Base-by-base conservation (phyloP, 2,888 invertebrate species). In the Prosopocoilus inquinatus region DNA sequence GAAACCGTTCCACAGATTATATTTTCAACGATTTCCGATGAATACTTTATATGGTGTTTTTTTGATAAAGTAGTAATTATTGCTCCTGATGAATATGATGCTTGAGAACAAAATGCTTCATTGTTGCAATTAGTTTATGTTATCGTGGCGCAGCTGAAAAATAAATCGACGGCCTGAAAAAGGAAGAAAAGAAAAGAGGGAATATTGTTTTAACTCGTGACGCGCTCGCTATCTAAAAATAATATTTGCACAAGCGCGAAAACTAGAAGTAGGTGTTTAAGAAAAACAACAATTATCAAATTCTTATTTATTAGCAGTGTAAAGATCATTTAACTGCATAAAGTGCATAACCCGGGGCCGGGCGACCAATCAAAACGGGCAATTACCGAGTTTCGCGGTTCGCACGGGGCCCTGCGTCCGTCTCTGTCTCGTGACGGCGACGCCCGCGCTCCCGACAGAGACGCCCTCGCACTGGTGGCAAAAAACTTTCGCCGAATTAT, bases 251-350 rank as follows among this genome's bases (percentile, higher is more conserved):
- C 46, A 39, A 47, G 36, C 51, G 36, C 51, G 13, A 53, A 38
- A 41, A 53, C 41, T 53, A 53, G 47, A 47, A 43, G 53, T 57
- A 32, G 50, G 57, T 53, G 49, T 56, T 48, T 33, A 55, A 38
- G n/a, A n/a, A 28, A 48, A 55, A 57, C 50, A 53, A 47, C 58
- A 63, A 64, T 64, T 63, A 64, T 61, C 61, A 62, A 64, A 62
- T 59, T 60, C 59, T 56, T 59, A 61, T 63, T 64, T 64, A 64
- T 64, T 59, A 59, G 59, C 60, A 53, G 46, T 13, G 53, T 47
- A 58, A 62, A 62, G 62, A 58, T 48, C 62, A 57, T 64, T 64
- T 59, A 62, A 58, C 61, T 32, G 39, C 15, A 12, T 20, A 54
- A 48, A 57, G 59, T 59, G 58, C 59, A 59, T 57, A 57, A 57